phyloP scores from a whole-genome alignment of 2,113 vertebrate genomes.

The Saguinus midas region DNA sequence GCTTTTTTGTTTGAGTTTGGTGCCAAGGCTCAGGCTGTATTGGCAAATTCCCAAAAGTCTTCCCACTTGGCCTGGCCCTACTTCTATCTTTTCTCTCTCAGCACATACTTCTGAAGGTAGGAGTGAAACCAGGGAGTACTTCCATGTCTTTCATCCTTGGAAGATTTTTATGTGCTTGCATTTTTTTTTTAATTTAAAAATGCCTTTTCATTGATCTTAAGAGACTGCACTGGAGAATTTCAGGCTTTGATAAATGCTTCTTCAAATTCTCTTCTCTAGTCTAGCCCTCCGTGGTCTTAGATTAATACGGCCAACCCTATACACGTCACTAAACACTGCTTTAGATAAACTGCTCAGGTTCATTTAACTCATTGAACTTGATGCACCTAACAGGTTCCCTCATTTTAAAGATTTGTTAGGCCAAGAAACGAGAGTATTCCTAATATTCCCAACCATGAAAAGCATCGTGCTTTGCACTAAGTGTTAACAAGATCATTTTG shows the following conservation, averaged over 20 bases:
- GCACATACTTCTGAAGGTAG: background rate
- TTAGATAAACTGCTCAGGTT: background rate
- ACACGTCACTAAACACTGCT: background rate
- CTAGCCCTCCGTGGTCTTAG: background rate
- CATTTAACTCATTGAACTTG: background rate
- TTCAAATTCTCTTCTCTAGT: background rate
- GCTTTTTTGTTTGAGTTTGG: background rate
- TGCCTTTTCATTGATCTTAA: constrained; percentile 25
- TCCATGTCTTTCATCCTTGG: background rate
- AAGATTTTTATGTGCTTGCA: constrained; percentile 43
- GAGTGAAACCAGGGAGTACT: background rate
- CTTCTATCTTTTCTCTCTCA: background rate
- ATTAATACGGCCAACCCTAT: background rate
- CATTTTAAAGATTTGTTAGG: background rate
- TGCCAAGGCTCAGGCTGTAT: background rate
- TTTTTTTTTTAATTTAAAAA: constrained; percentile 54
- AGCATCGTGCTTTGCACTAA: background rate
- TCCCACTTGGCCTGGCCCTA: background rate
- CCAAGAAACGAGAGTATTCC: background rate
- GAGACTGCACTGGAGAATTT: background rate
- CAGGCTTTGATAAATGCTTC: background rate
- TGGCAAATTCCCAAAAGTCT: background rate
- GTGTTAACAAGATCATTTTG: background rate
- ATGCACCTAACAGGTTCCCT: background rate
- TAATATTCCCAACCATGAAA: background rate